phyloP scores from a whole-genome alignment of 2,797 vertebrate species.

The Pangasius djambal region DNA sequence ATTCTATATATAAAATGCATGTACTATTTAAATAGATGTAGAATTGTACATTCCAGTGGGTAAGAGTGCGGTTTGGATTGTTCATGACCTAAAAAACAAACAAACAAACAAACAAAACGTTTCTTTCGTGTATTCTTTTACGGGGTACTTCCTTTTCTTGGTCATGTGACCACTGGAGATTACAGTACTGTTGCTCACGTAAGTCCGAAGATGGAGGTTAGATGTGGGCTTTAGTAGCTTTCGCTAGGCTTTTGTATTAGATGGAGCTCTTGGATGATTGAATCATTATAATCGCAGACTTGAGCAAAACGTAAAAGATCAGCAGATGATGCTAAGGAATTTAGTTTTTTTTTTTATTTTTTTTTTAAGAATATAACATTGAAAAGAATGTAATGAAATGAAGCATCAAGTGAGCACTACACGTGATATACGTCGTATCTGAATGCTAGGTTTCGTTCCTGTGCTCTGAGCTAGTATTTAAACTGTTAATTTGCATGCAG shows the following conservation, averaged over 20 bases:
- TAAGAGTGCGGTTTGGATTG: conserved; percentile 1
- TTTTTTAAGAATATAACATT: background rate
- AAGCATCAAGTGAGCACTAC: background rate
- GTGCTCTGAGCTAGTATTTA: background rate
- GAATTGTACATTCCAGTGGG: conserved; percentile 24
- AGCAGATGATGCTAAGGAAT: background rate
- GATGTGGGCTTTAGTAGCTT: background rate
- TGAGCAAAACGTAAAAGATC: background rate
- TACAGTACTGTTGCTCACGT: background rate
- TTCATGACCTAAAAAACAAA: background rate
- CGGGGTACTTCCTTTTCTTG: background rate
- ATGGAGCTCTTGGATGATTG: no score
- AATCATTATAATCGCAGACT: background rate
- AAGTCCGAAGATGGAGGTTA: background rate
- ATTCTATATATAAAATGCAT: background rate
- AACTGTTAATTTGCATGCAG: background rate
- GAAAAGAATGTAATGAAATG: background rate
- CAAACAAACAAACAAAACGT: background rate
- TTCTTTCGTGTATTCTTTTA: no score
- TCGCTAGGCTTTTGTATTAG: background rate
- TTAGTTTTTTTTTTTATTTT: background rate
- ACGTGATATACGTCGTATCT: background rate
- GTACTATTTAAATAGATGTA: background rate
- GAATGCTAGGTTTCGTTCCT: no score
- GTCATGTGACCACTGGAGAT: background rate